A percentile compares a stretch with the other conserved stretches of the same genome.
phyloP scores from a whole-genome alignment of 2,888 invertebrate species.

The Tetropium fuscum region DNA sequence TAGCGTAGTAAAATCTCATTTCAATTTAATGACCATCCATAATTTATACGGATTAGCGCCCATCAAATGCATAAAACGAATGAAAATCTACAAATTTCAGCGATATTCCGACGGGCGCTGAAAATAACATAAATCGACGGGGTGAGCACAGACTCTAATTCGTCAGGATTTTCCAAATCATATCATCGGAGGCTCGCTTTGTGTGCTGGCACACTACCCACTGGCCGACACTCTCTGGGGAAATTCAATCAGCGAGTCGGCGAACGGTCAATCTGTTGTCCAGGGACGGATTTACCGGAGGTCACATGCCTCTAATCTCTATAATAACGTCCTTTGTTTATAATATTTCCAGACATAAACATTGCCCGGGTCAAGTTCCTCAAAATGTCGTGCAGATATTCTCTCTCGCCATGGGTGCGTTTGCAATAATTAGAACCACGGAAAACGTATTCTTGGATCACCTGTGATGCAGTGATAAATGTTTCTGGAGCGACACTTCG shows the following conservation, averaged over 20 bases:
- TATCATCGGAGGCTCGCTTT: constrained; percentile 56
- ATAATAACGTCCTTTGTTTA: no score
- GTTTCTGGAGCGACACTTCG: no score
- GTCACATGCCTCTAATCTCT: not conserved
- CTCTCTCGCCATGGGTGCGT: no score
- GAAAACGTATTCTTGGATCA: no score
- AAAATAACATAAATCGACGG: constrained; percentile 45
- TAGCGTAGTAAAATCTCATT: constrained; percentile 6
- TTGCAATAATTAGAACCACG: no score
- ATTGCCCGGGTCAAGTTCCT: no score
- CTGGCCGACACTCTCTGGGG: constrained; percentile 32
- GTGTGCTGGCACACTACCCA: constrained; percentile 45
- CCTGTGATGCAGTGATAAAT: no score
- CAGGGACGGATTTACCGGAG: constrained; percentile 26
- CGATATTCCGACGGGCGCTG: constrained; percentile 31
- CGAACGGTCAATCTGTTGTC: constrained; percentile 45
- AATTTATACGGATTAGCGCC: constrained; percentile 9
- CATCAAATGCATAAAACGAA: constrained; percentile 16
- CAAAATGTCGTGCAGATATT: no score
- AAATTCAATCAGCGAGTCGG: constrained; percentile 40
- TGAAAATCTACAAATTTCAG: constrained; percentile 34
- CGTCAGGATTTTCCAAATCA: constrained; percentile 53
- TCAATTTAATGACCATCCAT: constrained; percentile 8
- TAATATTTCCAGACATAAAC: no score
- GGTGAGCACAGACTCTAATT: constrained; percentile 48